Conservation (phyloP, 2,113 vertebrate species). For the Nipponia nippon region DNA sequence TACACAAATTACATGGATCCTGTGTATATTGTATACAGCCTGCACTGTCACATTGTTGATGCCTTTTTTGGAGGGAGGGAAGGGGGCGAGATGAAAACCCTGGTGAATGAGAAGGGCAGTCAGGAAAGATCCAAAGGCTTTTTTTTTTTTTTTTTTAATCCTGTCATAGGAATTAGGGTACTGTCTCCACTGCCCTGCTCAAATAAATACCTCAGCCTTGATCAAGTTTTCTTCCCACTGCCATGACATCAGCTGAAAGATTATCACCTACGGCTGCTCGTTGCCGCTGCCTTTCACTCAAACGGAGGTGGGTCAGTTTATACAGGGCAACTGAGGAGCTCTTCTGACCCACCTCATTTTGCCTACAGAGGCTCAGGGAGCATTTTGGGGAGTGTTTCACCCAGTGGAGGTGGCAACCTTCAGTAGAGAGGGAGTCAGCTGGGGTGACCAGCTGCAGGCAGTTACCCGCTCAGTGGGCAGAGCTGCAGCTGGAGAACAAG, state of each 20-base stretch:
- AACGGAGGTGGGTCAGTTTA: background rate
- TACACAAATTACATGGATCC: background rate
- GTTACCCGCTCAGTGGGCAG: background rate
- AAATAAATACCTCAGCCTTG: background rate
- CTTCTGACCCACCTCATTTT: background rate
- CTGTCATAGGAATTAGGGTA: background rate
- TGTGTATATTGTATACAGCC: background rate
- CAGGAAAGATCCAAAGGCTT: background rate
- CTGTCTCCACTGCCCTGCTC: background rate
- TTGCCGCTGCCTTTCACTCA: background rate
- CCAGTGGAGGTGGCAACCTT: too few relatives aligned
- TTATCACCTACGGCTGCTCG: background rate
- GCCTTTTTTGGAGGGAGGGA: background rate
- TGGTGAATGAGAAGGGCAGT: background rate
- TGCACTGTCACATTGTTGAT: background rate
- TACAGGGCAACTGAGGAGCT: background rate
- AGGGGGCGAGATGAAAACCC: background rate
- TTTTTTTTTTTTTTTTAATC: background rate
- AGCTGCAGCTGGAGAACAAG: background rate
- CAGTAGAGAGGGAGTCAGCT: background rate
- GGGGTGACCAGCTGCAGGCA: background rate
- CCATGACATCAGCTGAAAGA: background rate
- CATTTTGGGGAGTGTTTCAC: background rate
- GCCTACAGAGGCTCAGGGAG: background rate
- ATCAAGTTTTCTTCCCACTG: background rate